Conservation (phyloP, 92 coral and sea anemone species). For the Blastomussa wellsi region DNA sequence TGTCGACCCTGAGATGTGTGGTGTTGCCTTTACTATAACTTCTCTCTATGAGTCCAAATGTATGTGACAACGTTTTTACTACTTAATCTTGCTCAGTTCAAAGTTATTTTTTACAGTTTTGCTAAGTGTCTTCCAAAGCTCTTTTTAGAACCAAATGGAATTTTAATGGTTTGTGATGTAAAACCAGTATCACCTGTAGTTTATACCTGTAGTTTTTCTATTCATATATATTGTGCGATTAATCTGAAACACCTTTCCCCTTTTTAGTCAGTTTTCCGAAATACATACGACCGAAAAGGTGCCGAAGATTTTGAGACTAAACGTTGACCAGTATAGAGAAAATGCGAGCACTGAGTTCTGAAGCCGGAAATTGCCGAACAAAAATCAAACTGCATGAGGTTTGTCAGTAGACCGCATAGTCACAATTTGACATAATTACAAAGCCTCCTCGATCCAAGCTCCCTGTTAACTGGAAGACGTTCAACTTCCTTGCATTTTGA, state of each 20-base stretch:
- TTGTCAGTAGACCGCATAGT: background rate
- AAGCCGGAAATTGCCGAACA: background rate
- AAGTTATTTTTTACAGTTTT: background rate
- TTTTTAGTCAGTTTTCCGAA: background rate
- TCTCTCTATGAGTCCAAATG: background rate
- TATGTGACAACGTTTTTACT: background rate
- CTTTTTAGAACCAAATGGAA: background rate
- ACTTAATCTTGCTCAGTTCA: background rate
- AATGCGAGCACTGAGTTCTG: background rate
- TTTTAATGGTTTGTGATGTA: background rate
- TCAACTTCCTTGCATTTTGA: background rate
- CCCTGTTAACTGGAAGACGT: background rate
- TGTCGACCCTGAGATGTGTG: background rate
- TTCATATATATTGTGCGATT: background rate
- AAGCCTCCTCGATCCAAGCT: background rate
- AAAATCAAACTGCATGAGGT: background rate
- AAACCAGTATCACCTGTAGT: background rate
- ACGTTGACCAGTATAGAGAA: too few species aligned
- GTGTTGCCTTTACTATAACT: background rate
- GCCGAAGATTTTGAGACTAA: too few species aligned
- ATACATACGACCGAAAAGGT: background rate
- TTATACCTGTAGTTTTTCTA: background rate
- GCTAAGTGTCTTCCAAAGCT: background rate
- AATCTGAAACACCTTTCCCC: background rate
- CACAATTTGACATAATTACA: background rate